Base-by-base conservation (phyloP, 2,113 vertebrate species). In the Paracanthobrama guichenoti region DNA sequence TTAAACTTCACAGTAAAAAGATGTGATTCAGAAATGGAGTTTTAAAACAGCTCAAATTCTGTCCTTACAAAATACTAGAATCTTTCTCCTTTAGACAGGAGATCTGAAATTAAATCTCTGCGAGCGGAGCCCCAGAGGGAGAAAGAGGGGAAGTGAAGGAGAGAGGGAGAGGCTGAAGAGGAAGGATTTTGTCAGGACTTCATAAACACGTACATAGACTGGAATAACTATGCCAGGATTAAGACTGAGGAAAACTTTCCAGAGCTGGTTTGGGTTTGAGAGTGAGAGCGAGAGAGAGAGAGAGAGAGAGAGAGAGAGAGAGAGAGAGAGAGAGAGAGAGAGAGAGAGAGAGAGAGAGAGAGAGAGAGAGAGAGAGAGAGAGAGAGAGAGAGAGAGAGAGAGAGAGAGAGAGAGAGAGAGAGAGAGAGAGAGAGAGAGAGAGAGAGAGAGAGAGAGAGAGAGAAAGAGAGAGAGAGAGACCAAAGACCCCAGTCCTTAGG, bases 161-260 rank as follows among this genome's bases (percentile, higher is more conserved):
- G 77, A 90, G 82, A 91, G 89, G 84, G 88, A 91, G 88, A 83
- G 84, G 87, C 82, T 81, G 31, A 89, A 90, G 90, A 92, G 91
- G 91, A 93, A 93, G 92, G 92, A 93, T 93, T 93, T 92, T 91
- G 91, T 94, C 91, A 91, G 90, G 90, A 91, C 89, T 94, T 91
- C 88, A 90, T 94, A 93, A 94, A 94, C 93, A 92, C 89, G 88
- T 91, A 86, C 85, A 89, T 73, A 88, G 91, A 92, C 86, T 85
- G 78, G 67, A 82, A 87, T 83, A 78, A 85, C 16, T 79, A 84
- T 92, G 90, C 90, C 92, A 93, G 88, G 66, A 86, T 86, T 90
- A 89, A 6, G 84, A 88, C 89, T 78, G 53, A 87, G 75, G 82
- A 91, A 89, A 90, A 92, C 87, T 92, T 92, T 92, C 91, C 86